Evolutionary conservation across 2,888 invertebrate genomes (phyloP), one percentile per base, ranked within the genome.

Genomic region (Cerceris ruficornis): DNA sequence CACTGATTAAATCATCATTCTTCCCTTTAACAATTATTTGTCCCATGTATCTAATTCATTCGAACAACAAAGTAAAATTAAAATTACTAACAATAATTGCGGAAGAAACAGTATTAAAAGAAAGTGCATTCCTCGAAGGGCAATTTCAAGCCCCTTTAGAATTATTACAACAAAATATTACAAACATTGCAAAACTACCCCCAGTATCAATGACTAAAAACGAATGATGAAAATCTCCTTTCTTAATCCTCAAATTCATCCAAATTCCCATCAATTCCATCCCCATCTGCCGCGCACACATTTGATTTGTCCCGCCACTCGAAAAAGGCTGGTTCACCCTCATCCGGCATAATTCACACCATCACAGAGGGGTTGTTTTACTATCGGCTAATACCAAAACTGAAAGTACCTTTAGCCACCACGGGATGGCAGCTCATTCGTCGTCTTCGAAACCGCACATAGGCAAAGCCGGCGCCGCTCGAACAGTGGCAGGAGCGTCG

Each of bases 401-500:
- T 1, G 6, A 9, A 6, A 15, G 49, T 5, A 55, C 14, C 15
- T 1, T 9, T 14, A n/a, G 6, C 15, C 2, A 1, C 14, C 67
- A n/a, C 55, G 42, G 79, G 82, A 82, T 83, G 80, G 72, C 76
- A 46, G 39, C 39, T 42, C n/a, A 28, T 15, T 17, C 49, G 50
- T 6, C 17, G 1, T 39, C 55, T 41, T 17, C 28, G 28, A 55
- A 42, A 41, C 2, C 11, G 7, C 15, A 13, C 28, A 28, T 28
- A 28, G 28, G 39, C 39, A 52, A 64, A 42, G 55, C 41, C 57
- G 64, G 41, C 70, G 54, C 46, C 61, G 42, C 15, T 46, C 41
- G 41, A 66, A 71, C 59, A 79, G 82, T 81, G 85, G 58, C 61
- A 6, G 15, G n/a, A 54, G 50, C 61, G 69, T 74, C 69, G 72